Base-by-base conservation (phyloP, 2,888 invertebrate species). In the Leptodirus hochenwartii region DNA sequence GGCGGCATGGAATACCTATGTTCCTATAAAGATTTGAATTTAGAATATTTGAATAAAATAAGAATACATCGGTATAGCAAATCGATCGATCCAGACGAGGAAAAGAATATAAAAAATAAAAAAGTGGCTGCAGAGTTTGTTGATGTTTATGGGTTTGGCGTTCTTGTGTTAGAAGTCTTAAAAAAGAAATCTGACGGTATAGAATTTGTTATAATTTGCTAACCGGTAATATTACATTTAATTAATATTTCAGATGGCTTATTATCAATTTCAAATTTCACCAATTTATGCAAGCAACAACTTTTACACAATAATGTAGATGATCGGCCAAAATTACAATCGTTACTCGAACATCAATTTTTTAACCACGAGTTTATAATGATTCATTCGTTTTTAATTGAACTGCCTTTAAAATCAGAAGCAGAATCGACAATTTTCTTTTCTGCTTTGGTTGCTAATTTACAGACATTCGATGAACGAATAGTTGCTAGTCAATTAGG, bases 351-450 rank as follows among this genome's bases (percentile, higher is more conserved):
- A 29, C 80, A 85, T 54, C 67, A 68, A 25, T 80, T 81, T 53
- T 87, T 80, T 47, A 80, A 76, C 43, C 82, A 85, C 47, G 80
- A 84, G 44, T 87, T 88, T 49, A 73, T 88, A 35, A 60, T 66
- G 13, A 78, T 88, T 40, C 73, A 84, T 49, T 74, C 77, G 37
- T 88, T 87, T 55, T 59, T 90, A 1, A 71, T 71, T 41, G 80
- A 82, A 48, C 56, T 90, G 30, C 80, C 88, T 1, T 49, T 88
- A 20, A 87, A 88, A 51, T 62, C 61, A 32, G 74, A 76, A 40
- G 59, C 61, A 29, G 84, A 87, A 41, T 87, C 78, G 48, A 63
- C 68, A 37, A 58, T 66, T 32, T 90, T 90, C 52, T 90, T 90
- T 49, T 64, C 69, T 20, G 64, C 61, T 39, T 61, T 87, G 41